Evolutionary conservation across 2,797 vertebrate species (phyloP).

Genomic region (Phoeniculus purpureus): DNA sequence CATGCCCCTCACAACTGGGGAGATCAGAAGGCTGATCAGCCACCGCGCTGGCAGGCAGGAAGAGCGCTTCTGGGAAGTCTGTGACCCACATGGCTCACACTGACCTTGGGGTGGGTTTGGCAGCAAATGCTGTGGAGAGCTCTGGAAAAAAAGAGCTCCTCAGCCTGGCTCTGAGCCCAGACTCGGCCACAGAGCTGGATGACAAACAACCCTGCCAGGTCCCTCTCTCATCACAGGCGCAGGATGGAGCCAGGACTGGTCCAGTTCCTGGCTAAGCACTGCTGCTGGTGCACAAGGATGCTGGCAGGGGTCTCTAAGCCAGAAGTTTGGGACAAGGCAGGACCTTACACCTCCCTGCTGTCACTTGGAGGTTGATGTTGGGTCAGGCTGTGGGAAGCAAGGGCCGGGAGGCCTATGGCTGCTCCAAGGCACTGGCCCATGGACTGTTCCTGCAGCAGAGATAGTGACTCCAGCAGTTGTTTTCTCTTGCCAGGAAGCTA

Average conservation of each 20-base stretch:
- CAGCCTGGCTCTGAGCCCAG: not conserved
- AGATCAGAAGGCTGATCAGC: not conserved
- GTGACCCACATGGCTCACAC: not conserved
- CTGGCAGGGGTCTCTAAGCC: not conserved
- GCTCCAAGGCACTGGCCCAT: not conserved
- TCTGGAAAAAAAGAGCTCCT: not conserved
- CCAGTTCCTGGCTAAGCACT: not conserved
- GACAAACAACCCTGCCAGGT: not conserved
- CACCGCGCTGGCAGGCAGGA: not conserved
- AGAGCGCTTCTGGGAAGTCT: conserved; percentile 57
- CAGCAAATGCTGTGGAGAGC: not conserved
- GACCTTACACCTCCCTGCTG: not conserved
- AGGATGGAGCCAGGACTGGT: not conserved
- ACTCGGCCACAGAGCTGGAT: not conserved
- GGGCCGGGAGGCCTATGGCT: not conserved
- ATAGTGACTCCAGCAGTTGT: not conserved
- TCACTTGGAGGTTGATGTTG: fast-evolving
- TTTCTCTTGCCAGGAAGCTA: not conserved
- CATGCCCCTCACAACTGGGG: too few relatives aligned
- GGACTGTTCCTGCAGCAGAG: not conserved
- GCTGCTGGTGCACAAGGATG: not conserved
- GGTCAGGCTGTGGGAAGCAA: not conserved
- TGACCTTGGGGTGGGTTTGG: conserved; percentile 55
- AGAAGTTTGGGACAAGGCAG: not conserved
- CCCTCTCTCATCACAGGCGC: fast-evolving